Evolutionary conservation across 2,797 vertebrate genomes (phyloP).

Genomic region (Amniataba percoides): DNA sequence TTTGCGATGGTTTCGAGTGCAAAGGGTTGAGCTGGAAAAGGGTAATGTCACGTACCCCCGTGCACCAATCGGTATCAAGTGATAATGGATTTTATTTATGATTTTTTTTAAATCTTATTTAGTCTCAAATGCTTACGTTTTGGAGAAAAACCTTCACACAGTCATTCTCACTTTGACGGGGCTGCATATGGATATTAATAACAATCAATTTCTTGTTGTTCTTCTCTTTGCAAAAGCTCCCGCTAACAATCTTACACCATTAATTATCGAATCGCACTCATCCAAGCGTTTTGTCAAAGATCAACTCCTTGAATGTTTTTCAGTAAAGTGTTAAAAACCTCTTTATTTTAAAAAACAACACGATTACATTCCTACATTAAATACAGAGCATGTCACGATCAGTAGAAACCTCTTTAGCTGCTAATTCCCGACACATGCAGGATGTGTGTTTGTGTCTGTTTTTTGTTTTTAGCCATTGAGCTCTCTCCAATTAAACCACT

Average conservation of each 20-base stretch:
- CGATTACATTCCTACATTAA: neutral
- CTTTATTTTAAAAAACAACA: no score
- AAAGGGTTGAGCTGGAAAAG: neutral
- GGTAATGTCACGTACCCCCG: neutral
- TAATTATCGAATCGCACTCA: neutral
- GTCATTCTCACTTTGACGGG: neutral
- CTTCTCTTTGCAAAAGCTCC: neutral
- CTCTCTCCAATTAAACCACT: slow-evolving; percentile 17
- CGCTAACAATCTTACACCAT: neutral
- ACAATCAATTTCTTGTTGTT: neutral
- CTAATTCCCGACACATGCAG: neutral
- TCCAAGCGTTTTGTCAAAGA: neutral
- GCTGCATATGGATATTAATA: neutral
- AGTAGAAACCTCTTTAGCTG: slow-evolving; percentile 5
- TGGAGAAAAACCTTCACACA: neutral
- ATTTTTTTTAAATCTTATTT: neutral
- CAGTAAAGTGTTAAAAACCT: neutral
- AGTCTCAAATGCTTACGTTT: neutral
- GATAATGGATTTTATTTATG: neutral
- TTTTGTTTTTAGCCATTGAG: slow-evolving; percentile 29
- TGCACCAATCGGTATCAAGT: neutral
- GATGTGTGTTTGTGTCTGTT: slow-evolving; percentile 18
- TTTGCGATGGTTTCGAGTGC: neutral
- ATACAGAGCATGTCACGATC: no score
- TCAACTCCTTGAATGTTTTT: neutral